Evolutionary conservation across 2,797 vertebrate genomes (phyloP).

Genomic region (Coregonus ussuriensis): DNA sequence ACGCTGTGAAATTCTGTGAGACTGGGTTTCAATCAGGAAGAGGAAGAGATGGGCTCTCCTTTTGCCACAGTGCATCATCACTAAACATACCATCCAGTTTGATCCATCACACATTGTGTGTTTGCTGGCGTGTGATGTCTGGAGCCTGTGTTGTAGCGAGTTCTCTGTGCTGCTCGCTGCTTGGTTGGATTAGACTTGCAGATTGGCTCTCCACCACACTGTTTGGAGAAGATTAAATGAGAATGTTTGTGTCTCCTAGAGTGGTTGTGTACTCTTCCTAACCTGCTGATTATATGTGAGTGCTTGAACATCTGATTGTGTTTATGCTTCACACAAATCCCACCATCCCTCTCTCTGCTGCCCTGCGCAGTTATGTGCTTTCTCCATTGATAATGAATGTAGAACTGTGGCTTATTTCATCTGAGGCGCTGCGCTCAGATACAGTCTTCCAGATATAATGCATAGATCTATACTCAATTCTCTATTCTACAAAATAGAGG

Average conservation of each 20-base stretch:
- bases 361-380: not conserved
- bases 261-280: not conserved
- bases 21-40: not conserved
- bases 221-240: conserved; percentile 24
- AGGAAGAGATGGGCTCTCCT: conserved; percentile 24
- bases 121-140: conserved; percentile 10
- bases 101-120: conserved; percentile 9
- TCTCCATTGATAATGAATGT: not conserved
- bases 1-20: conserved; percentile 28
- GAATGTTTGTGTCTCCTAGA: conserved; percentile 12
- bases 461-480: not conserved
- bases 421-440: not conserved
- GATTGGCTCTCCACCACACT: conserved; percentile 4
- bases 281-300: conserved; percentile 3
- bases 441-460: not conserved
- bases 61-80: conserved; percentile 60
- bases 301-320: not conserved
- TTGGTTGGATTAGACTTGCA: conserved; percentile 36
- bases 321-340: not conserved
- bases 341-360: no score
- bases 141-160: not conserved
- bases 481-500: not conserved
- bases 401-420: not conserved
- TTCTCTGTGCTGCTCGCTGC: not conserved
- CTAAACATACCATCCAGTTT: conserved; percentile 40